phyloP scores from a whole-genome alignment of 2,888 invertebrate species.

The Willowsia nigromaculata region DNA sequence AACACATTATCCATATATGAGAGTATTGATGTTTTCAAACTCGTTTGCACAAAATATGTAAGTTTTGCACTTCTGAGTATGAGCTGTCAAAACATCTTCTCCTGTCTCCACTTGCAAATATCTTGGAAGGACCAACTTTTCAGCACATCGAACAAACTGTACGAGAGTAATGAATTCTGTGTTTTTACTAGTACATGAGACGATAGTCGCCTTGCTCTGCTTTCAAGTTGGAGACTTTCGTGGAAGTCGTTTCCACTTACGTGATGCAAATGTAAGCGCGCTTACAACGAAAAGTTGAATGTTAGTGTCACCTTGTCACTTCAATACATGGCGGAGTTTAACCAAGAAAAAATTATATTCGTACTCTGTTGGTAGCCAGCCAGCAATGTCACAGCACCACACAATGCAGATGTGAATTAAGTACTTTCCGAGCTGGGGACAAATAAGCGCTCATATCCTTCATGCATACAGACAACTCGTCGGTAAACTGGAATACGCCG shows the following conservation, averaged over 20 bases:
- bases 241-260: neutral
- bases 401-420: neutral
- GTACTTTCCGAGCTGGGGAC: neutral
- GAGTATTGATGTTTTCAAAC: neutral
- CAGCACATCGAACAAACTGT: neutral
- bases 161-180: neutral
- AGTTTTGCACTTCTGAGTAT: neutral
- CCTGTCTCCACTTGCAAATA: neutral
- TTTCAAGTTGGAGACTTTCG: neutral
- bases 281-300: neutral
- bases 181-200: neutral
- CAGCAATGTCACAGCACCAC: neutral
- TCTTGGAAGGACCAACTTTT: neutral
- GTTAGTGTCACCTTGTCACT: conserved; percentile 21
- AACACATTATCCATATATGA: neutral
- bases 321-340: neutral
- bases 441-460: neutral
- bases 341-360: no score
- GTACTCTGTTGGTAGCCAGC: neutral
- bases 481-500: no score
- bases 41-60: neutral
- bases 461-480: neutral
- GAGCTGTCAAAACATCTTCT: conserved; percentile 24
- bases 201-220: neutral
- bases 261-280: neutral